These are phyloP conservation scores for Nyctibius bracteatus DNA, from an alignment of 2,113 vertebrate species.

Conservation along the genomic window DNA sequence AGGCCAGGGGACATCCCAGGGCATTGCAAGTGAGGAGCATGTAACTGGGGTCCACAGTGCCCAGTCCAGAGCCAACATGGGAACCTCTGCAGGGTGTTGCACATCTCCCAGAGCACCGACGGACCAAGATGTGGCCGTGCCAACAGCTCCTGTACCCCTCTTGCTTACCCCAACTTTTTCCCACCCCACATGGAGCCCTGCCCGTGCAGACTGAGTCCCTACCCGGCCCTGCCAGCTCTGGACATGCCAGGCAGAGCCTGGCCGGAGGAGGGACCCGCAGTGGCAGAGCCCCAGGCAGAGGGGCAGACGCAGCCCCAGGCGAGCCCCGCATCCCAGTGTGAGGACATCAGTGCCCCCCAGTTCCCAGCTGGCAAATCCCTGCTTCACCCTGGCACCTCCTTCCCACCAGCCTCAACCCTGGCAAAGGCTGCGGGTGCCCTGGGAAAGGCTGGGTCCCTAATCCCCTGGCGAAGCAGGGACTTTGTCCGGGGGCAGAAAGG, in stretches of 20 bases:
- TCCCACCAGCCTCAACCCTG: neutral
- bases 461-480: slow-evolving; percentile 39
- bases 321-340: fast-evolving
- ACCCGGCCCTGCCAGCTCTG: neutral
- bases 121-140: neutral
- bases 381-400: neutral
- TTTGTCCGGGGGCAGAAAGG: slow-evolving; percentile 58
- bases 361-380: neutral
- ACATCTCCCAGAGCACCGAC: neutral
- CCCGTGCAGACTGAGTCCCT: neutral
- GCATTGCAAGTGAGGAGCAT: fast-evolving
- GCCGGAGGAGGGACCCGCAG: neutral
- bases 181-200: neutral
- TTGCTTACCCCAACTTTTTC: neutral
- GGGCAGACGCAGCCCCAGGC: neutral
- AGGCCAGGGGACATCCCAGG: neutral
- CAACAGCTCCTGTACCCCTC: neutral
- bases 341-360: neutral
- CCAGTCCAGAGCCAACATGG: neutral
- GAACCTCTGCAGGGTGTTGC: neutral
- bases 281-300: neutral
- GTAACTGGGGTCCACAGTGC: neutral
- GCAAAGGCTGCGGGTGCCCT: slow-evolving; percentile 27
- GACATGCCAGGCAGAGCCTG: neutral
- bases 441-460: slow-evolving; percentile 57